Evolutionary conservation across 2,888 invertebrate species (phyloP).

Genomic region (Nemurella pictetii): DNA sequence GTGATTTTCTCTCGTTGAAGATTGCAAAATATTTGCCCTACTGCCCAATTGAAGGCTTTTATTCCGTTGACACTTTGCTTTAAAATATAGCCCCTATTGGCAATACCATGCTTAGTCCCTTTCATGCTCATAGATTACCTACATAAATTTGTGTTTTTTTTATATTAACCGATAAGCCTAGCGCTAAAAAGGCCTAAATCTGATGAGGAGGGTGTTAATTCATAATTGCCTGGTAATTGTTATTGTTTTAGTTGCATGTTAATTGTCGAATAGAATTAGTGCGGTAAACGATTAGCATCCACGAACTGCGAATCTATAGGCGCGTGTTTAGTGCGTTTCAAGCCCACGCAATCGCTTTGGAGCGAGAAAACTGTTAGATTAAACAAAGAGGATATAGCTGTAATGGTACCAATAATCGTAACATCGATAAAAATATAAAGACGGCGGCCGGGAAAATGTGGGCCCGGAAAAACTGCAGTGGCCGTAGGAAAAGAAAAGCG

Average conservation of each 20-base stretch:
- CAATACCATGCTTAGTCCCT: too few relatives aligned
- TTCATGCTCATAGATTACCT: too few relatives aligned
- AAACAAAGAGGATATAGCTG: background rate
- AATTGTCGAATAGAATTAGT: background rate
- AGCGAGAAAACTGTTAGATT: background rate
- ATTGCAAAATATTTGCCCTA: too few relatives aligned
- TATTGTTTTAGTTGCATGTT: background rate
- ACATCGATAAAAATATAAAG: background rate
- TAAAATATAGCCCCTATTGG: too few relatives aligned
- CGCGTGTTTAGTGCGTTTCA: background rate
- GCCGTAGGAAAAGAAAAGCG: background rate
- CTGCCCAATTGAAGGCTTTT: too few relatives aligned
- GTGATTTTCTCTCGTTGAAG: too few relatives aligned
- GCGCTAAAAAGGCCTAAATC: too few relatives aligned
- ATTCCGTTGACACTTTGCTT: too few relatives aligned
- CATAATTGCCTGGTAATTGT: background rate
- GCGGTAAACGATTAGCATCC: background rate
- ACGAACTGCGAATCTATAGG: background rate
- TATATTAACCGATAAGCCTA: too few relatives aligned
- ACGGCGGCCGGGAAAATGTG: background rate
- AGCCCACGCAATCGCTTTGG: background rate
- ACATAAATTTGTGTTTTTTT: too few relatives aligned
- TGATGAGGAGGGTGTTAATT: background rate
- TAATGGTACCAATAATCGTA: background rate
- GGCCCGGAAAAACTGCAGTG: background rate